A percentile compares a stretch with the other conserved stretches of the same genome.
These are phyloP conservation scores for Hemicrepidius hirtus DNA, from an alignment of 2,888 invertebrate species.

Conservation along the genomic window DNA sequence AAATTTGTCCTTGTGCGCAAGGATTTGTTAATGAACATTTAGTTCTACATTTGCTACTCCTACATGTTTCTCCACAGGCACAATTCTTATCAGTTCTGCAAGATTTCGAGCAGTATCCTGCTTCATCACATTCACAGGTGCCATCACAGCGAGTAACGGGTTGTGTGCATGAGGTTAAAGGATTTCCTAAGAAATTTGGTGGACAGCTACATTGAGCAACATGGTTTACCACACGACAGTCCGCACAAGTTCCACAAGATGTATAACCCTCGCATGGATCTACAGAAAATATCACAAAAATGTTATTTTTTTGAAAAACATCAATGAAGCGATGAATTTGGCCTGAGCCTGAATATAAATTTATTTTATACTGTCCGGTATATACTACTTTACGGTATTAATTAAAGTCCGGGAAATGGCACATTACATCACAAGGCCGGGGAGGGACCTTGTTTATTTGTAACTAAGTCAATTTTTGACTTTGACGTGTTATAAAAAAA, in stretches of 20 bases:
- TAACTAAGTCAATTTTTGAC: too few relatives aligned
- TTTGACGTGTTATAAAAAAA: not conserved
- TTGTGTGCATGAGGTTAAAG: constrained; percentile 84
- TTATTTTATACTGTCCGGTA: too few relatives aligned
- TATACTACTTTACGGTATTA: too few relatives aligned
- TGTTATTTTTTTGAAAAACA: too few relatives aligned
- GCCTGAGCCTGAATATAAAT: too few relatives aligned
- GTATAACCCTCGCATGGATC: constrained; percentile 86
- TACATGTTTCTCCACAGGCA: constrained; percentile 87
- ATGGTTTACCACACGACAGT: constrained; percentile 88
- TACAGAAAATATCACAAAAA: constrained; percentile 67
- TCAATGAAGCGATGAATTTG: too few relatives aligned
- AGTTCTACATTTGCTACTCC: constrained; percentile 82
- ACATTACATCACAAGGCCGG: too few relatives aligned
- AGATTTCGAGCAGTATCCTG: constrained; percentile 84
- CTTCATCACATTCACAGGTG: constrained; percentile 86
- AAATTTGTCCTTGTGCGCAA: constrained; percentile 86
- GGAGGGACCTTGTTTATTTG: too few relatives aligned
- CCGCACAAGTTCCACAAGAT: constrained; percentile 89
- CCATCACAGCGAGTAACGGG: constrained; percentile 84
- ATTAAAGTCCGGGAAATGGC: too few relatives aligned
- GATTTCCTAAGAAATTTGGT: constrained; percentile 86
- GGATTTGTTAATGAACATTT: constrained; percentile 81
- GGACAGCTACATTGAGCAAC: constrained; percentile 91
- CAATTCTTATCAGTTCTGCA: constrained; percentile 83